Conservation (phyloP, 2,888 invertebrate species). For the Cryptocephalus primarius region DNA sequence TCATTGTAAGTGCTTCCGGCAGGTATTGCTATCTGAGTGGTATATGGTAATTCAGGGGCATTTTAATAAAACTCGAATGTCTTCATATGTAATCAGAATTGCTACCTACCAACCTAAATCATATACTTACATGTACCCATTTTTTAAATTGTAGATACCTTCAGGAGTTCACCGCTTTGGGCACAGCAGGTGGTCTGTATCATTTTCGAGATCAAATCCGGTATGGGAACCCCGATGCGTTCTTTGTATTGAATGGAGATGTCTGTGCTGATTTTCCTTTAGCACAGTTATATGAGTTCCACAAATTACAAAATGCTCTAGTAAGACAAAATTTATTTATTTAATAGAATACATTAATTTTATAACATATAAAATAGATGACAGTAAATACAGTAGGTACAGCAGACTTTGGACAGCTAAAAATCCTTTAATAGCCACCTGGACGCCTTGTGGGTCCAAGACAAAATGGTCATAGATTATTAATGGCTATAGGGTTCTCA, state of each 20-base stretch:
- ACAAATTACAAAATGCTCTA: conserved; percentile 44
- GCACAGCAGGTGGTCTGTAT: conserved; percentile 94
- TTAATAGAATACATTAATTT: background rate
- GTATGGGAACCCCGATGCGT: conserved; percentile 74
- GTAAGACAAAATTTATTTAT: conserved; percentile 28
- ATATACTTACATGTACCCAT: background rate
- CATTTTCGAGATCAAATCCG: conserved; percentile 95
- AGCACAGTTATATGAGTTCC: conserved; percentile 68
- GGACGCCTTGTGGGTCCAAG: no score
- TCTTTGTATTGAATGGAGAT: conserved; percentile 95
- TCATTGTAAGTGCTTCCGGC: no score
- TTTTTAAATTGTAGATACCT: conserved; percentile 55
- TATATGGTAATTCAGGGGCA: no score
- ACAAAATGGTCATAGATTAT: no score
- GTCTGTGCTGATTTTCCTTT: conserved; percentile 95
- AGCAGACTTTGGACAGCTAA: no score
- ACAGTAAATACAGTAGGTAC: no score
- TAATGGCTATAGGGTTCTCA: no score
- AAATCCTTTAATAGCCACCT: no score
- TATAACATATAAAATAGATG: background rate
- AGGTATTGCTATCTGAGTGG: no score
- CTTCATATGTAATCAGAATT: no score
- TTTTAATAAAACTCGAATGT: no score
- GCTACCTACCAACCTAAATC: no score
- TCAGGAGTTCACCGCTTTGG: conserved; percentile 89